A percentile compares a stretch with the other conserved stretches of the same genome.
Evolutionary conservation across 2,888 invertebrate genomes (phyloP).

Genomic region (Oscheius sp.): DNA sequence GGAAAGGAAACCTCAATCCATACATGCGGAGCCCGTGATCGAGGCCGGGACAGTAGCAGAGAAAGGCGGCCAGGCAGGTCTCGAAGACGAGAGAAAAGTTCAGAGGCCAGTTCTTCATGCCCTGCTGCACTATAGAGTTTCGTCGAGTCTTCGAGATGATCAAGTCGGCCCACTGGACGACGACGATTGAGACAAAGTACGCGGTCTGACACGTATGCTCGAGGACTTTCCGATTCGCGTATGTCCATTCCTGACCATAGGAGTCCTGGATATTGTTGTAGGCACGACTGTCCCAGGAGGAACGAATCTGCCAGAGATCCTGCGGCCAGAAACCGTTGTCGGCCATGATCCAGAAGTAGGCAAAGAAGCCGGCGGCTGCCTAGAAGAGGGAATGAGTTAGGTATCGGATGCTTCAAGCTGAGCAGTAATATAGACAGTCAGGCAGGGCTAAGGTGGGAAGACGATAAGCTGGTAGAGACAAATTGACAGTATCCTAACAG

Average conservation of each 20-base stretch:
- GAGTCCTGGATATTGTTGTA: slow-evolving; percentile 97
- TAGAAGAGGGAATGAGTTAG: slow-evolving; percentile 5
- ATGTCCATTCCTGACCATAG: slow-evolving; percentile 91
- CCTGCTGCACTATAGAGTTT: slow-evolving; percentile 77
- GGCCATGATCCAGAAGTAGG: slow-evolving; percentile 99
- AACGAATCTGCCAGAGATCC: slow-evolving; percentile 91
- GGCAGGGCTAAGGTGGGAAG: too few species aligned
- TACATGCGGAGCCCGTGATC: slow-evolving; percentile 97
- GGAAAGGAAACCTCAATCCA: slow-evolving; percentile 79
- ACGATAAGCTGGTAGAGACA: too few species aligned
- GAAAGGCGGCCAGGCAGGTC: slow-evolving; percentile 92
- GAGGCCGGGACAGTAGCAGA: slow-evolving; percentile 96
- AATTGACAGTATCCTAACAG: too few species aligned
- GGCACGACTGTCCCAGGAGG: slow-evolving; percentile 97
- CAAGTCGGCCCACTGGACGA: slow-evolving; percentile 77
- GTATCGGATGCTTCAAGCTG: too few species aligned
- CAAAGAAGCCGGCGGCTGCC: slow-evolving; percentile 98
- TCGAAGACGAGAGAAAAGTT: slow-evolving; percentile 95
- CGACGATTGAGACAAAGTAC: slow-evolving; percentile 77
- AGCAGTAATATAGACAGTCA: too few species aligned
- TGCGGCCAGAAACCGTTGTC: slow-evolving; percentile 96
- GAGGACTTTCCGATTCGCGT: slow-evolving; percentile 73
- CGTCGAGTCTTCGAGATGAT: slow-evolving; percentile 77
- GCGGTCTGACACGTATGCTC: slow-evolving; percentile 78
- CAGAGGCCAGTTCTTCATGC: slow-evolving; percentile 87